A percentile compares a stretch with the other conserved stretches of the same genome.
Conservation (phyloP, 23 tunicate genomes). For the Diplosoma virens region DNA sequence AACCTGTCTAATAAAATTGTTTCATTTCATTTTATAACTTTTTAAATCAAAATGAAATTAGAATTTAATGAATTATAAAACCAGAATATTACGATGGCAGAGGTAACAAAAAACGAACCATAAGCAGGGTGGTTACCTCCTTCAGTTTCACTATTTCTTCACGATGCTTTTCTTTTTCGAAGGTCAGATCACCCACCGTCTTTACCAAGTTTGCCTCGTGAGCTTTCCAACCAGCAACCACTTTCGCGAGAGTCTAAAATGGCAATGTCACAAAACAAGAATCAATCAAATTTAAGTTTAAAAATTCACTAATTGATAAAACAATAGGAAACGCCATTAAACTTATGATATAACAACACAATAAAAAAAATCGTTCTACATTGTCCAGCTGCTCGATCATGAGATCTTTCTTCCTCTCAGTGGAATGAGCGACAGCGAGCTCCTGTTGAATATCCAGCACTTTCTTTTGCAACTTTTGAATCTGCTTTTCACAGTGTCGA, state of each 20-base stretch:
- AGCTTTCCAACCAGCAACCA: slow-evolving; percentile 78
- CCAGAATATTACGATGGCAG: no score
- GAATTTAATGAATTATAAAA: no score
- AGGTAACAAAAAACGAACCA: not conserved
- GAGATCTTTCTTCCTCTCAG: slow-evolving; percentile 74
- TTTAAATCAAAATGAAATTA: no score
- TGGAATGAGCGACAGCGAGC: slow-evolving; percentile 88
- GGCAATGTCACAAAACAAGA: no score
- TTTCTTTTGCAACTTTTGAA: slow-evolving; percentile 74
- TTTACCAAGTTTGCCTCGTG: slow-evolving; percentile 72
- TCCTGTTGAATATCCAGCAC: slow-evolving; percentile 87
- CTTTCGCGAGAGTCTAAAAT: slow-evolving; percentile 73
- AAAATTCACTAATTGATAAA: no score
- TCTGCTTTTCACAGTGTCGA: slow-evolving; percentile 89
- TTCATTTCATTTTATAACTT: no score
- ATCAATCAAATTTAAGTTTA: no score
- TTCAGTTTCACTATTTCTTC: slow-evolving; percentile 53
- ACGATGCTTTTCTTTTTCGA: slow-evolving; percentile 51
- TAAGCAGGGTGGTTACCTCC: slow-evolving; percentile 27
- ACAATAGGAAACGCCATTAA: no score
- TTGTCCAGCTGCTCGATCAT: slow-evolving; percentile 95
- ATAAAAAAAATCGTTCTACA: no score
- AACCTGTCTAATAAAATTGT: no score
- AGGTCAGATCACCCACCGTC: slow-evolving; percentile 35
- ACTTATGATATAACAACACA: no score